Evolutionary conservation across 2,888 invertebrate species (phyloP), one percentile per base, ranked within the genome.

Genomic region (Tinea pellionella): DNA sequence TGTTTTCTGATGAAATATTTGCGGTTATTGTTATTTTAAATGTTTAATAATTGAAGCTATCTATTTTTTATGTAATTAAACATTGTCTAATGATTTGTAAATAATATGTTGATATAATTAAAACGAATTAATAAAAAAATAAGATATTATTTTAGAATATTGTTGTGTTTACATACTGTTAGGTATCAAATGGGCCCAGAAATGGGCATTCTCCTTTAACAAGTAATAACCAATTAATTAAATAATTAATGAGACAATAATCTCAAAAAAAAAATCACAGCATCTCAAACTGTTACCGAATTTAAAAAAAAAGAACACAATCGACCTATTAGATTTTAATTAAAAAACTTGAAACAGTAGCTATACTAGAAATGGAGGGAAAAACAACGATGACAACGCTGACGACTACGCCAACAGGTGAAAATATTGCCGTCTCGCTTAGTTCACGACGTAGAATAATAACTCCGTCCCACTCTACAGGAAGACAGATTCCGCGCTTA

Each of bases 401-500:
- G 15, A 47, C 41, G 13, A 16, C 67, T 61, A 66, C 12, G n/a
- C 66, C 72, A 77, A 78, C 84, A 84, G 84, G 84, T 85, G 82
- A 74, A 77, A 70, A n/a, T 13, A 9, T 19, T 2, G 30, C 57
- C 8, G 13, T 32, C 57, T 24, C 32, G 30, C 32, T 57, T 30
- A 19, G 7, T 19, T 30, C 6, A n/a, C 15, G 3, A 32, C n/a
- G 15, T 13, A 4, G 1, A 16, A 24, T n/a, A 2, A 57, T 57
- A 32, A 8, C 15, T 58, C 64, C 29, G 64, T 77, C 78, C 67
- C 72, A 37, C 60, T 80, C 71, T 58, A 2, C 70, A 1, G 78
- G 80, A 81, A 79, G 77, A 75, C 72, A 63, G 68, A 65, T 68
- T 70, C 75, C 75, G 72, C 75, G 78, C 75, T 71, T 75, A 79